These are phyloP conservation scores for Rutpela maculata DNA, from an alignment of 2,888 invertebrate genomes.

Conservation along the genomic window DNA sequence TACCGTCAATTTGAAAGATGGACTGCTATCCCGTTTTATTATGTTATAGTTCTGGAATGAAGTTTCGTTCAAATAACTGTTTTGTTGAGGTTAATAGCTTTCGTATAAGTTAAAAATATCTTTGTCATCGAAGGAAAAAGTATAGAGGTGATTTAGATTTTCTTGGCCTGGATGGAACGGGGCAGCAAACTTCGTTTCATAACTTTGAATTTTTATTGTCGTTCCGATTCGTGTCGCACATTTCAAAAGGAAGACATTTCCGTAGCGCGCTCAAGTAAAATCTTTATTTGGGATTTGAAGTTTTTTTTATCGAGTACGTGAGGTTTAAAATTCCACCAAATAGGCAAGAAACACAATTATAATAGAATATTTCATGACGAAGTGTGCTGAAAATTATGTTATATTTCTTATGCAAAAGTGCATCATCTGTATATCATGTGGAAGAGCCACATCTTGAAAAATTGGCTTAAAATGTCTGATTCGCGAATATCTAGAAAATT, in stretches of 20 bases:
- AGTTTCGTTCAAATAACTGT: constrained; percentile 7
- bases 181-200: not conserved
- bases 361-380: no score
- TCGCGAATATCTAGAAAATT: no score
- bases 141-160: not conserved
- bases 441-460: no score
- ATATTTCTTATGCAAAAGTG: no score
- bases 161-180: not conserved
- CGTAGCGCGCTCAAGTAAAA: no score
- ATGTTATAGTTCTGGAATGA: not conserved
- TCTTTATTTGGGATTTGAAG: no score
- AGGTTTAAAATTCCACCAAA: no score
- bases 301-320: no score
- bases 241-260: not conserved
- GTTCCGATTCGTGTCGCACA: not conserved
- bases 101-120: not conserved
- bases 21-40: constrained; percentile 7
- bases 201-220: constrained; percentile 7
- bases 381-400: no score
- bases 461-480: no score
- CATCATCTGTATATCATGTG: no score
- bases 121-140: constrained; percentile 6
- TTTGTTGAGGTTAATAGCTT: not conserved
- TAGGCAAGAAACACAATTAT: no score
- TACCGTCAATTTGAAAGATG: not conserved